phyloP scores from a whole-genome alignment of 2,888 invertebrate species.

The Pimpla rufipes region DNA sequence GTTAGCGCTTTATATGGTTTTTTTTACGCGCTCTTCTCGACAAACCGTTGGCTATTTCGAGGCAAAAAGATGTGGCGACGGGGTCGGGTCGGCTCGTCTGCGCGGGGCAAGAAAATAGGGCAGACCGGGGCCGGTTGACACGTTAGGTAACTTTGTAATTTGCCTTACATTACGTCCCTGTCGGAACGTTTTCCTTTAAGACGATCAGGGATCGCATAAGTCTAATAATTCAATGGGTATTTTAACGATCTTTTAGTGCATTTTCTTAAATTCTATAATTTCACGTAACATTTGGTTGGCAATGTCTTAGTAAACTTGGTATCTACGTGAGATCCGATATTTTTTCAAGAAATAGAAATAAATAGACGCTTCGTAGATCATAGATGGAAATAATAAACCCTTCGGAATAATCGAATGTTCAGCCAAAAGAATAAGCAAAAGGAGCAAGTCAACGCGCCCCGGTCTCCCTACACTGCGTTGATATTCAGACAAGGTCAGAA shows the following conservation, averaged over 20 bases:
- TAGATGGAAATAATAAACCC: not conserved
- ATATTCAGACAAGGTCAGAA: conserved; percentile 8
- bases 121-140: not conserved
- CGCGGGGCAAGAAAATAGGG: not conserved
- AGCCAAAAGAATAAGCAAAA: not conserved
- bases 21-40: conserved; percentile 6
- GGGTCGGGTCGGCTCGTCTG: not conserved
- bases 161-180: not conserved
- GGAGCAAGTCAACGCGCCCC: not conserved
- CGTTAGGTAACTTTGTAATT: not conserved
- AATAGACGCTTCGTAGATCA: not conserved
- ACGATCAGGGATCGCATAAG: not conserved
- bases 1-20: conserved; percentile 3
- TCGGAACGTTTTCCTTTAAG: not conserved
- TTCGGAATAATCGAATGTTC: not conserved
- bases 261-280: not conserved
- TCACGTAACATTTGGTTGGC: no score
- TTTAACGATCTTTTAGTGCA: not conserved
- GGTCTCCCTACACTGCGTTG: not conserved
- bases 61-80: not conserved
- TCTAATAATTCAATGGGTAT: not conserved
- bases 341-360: no score
- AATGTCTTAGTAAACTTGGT: no score
- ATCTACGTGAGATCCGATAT: no score
- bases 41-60: not conserved